These are phyloP conservation scores for Phalloptychus januarius DNA, from an alignment of 2,797 vertebrate species.

Conservation along the genomic window DNA sequence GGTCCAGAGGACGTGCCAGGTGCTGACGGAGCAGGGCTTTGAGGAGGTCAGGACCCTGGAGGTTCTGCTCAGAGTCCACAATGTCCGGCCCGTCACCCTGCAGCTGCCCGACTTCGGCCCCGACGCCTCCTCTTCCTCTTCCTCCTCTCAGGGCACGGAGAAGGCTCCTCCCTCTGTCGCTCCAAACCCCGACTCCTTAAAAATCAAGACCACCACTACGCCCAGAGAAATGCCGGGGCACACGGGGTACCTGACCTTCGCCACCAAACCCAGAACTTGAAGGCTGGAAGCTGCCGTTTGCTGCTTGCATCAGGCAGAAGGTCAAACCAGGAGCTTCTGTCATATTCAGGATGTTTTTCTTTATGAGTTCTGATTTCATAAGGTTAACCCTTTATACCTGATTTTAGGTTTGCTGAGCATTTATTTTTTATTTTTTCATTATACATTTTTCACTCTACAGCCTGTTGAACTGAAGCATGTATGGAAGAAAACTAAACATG, in stretches of 20 bases:
- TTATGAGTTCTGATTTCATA: not conserved
- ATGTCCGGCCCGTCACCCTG: conserved; percentile 87
- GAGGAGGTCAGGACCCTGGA: conserved; percentile 91
- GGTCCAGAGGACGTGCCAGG: conserved; percentile 92
- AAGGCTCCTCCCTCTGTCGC: conserved; percentile 24
- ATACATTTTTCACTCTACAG: not conserved
- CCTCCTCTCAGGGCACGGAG: conserved; percentile 5
- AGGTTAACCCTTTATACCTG: conserved; percentile 2
- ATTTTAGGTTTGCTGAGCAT: not conserved
- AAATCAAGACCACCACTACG: conserved; percentile 86
- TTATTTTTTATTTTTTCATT: not conserved
- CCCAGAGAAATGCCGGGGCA: conserved; percentile 91
- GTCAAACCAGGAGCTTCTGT: conserved; percentile 17
- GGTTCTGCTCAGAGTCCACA: conserved; percentile 89
- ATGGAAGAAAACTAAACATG: not conserved
- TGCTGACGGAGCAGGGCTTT: conserved; percentile 84
- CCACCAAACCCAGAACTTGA: conserved; percentile 89
- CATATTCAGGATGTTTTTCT: not conserved
- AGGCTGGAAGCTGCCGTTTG: conserved; percentile 18
- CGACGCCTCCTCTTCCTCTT: conserved; percentile 21
- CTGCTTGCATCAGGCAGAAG: conserved; percentile 52
- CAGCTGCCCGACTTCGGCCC: conserved; percentile 90
- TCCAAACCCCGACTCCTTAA: conserved; percentile 57
- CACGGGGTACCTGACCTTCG: conserved; percentile 97
- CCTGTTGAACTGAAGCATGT: not conserved